Percentiles rank a stretch among this genome's conserved stretches.
These are phyloP conservation scores for Heliconius charithonia DNA, from an alignment of 2,888 invertebrate genomes.

Conservation along the genomic window DNA sequence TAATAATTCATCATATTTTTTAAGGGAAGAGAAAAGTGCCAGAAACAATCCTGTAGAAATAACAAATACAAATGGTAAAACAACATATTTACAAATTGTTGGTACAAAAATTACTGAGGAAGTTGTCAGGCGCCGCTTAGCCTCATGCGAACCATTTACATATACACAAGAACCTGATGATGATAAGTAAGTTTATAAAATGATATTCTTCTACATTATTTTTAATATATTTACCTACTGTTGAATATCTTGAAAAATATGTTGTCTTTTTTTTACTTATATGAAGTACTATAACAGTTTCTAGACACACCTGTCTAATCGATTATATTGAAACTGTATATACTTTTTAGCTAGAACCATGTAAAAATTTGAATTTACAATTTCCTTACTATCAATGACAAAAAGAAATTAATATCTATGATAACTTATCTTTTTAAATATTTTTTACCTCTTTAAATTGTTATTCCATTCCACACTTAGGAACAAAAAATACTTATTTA, in stretches of 20 bases:
- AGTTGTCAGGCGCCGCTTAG: slow-evolving; percentile 69
- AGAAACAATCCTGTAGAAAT: slow-evolving; percentile 58
- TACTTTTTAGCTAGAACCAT: too few relatives aligned
- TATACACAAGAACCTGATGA: slow-evolving; percentile 72
- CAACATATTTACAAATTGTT: slow-evolving; percentile 65
- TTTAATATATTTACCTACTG: not conserved
- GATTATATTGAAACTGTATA: too few relatives aligned
- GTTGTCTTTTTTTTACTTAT: not conserved
- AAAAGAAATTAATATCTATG: too few relatives aligned
- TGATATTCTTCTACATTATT: not conserved
- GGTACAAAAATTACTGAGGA: slow-evolving; percentile 75
- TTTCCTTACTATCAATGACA: not conserved
- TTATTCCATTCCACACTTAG: too few relatives aligned
- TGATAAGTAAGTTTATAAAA: slow-evolving; percentile 64
- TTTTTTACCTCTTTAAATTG: too few relatives aligned
- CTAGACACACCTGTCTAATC: too few relatives aligned
- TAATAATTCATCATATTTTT: slow-evolving; percentile 36
- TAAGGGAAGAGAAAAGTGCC: slow-evolving; percentile 67
- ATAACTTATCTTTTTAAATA: too few relatives aligned
- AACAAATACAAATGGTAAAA: slow-evolving; percentile 56
- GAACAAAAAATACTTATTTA: too few relatives aligned
- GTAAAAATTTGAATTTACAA: not conserved
- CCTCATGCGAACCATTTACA: slow-evolving; percentile 75
- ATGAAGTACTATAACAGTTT: not conserved
- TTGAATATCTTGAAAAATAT: not conserved